A percentile compares a stretch with the other conserved stretches of the same genome.
Evolutionary conservation across 2,113 vertebrate species (phyloP).

Genomic region (Pterocles burchelli): DNA sequence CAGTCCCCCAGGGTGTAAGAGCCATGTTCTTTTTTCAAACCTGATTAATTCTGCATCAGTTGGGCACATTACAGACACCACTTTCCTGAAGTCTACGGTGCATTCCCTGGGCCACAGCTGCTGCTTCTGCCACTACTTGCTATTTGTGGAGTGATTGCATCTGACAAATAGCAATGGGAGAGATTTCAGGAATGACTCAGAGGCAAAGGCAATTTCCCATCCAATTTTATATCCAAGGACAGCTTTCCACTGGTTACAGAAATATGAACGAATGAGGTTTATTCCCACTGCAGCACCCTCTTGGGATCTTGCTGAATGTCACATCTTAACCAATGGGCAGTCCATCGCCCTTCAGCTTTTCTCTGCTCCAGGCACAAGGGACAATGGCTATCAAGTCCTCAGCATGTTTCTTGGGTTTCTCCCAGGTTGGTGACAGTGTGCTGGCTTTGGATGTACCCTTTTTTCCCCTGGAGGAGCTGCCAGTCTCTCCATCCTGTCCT

Average conservation of each 20-base stretch:
- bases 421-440: not conserved
- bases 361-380: not conserved
- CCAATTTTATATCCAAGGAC: conserved; percentile 41
- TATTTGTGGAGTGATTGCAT: conserved; percentile 41
- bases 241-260: conserved; percentile 8
- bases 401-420: not conserved
- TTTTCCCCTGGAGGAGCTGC: not conserved
- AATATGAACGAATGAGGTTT: not conserved
- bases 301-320: not conserved
- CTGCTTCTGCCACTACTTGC: conserved; percentile 44
- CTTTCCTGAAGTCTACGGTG: conserved; percentile 33
- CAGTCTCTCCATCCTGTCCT: not conserved
- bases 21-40: conserved; percentile 36
- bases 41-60: conserved; percentile 65
- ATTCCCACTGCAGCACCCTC: not conserved
- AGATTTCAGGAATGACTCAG: conserved; percentile 54
- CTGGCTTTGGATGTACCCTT: not conserved
- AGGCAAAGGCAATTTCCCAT: conserved; percentile 53
- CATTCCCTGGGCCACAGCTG: conserved; percentile 59
- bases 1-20: conserved; percentile 38
- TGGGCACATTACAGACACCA: conserved; percentile 52
- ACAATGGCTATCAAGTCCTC: not conserved
- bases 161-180: conserved; percentile 52
- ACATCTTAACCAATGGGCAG: not conserved
- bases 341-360: not conserved